Conservation (phyloP, 2,113 vertebrate species). For the Alethe castanea region DNA sequence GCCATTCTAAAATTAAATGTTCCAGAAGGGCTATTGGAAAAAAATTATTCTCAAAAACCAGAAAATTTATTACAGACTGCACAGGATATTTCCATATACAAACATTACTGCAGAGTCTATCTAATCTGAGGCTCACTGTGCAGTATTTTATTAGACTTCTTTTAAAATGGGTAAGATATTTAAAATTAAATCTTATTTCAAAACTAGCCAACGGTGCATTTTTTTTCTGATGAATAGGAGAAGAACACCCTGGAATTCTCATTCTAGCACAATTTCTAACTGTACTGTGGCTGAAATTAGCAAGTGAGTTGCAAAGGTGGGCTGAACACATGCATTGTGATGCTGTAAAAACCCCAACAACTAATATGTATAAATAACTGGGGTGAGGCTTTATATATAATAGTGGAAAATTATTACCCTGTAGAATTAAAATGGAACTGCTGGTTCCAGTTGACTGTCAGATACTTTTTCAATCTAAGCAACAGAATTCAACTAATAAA, state of each 20-base stretch:
- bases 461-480: constrained; percentile 38
- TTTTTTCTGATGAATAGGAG: background rate
- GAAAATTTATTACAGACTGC: background rate
- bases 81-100: background rate
- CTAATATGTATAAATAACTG: constrained; percentile 32
- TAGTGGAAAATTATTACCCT: constrained; percentile 38
- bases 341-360: constrained; percentile 34
- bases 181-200: background rate
- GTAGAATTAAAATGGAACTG: constrained; percentile 43
- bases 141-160: background rate
- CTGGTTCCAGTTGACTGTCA: constrained; percentile 39
- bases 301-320: no score
- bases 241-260: background rate
- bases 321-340: no score
- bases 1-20: background rate
- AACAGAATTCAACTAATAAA: constrained; percentile 46
- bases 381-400: constrained; percentile 34
- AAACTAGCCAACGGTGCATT: background rate
- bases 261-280: no score
- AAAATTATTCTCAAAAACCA: background rate
- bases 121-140: background rate
- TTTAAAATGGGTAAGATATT: background rate
- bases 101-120: background rate
- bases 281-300: no score
- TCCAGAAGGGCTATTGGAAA: background rate